A percentile compares a stretch with the other conserved stretches of the same genome.
Evolutionary conservation across 2,113 vertebrate genomes (phyloP).

Genomic region (Chiloscyllium plagiosum): DNA sequence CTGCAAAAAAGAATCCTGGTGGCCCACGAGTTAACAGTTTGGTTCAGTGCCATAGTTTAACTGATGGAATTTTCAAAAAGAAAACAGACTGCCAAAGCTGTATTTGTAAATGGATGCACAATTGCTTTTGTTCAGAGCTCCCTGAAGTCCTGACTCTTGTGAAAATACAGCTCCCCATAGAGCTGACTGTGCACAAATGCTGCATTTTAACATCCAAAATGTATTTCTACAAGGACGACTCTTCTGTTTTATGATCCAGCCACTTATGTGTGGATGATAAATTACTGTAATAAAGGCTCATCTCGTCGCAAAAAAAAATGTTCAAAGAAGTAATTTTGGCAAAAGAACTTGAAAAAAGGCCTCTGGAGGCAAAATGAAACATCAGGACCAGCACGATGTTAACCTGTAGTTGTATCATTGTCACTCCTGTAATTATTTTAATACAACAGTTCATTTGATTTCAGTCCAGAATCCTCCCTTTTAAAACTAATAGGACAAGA

Average conservation of each 20-base stretch:
- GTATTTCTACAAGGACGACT: slow-evolving; percentile 84
- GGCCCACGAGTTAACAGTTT: neutral
- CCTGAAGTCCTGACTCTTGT: slow-evolving; percentile 71
- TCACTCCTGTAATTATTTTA: slow-evolving; percentile 29
- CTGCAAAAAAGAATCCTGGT: neutral
- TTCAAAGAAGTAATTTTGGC: slow-evolving; percentile 57
- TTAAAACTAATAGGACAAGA: slow-evolving; percentile 35
- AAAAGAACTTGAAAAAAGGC: slow-evolving; percentile 51
- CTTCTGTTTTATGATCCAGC: slow-evolving; percentile 71
- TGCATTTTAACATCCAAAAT: slow-evolving; percentile 93
- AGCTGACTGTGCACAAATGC: slow-evolving; percentile 64
- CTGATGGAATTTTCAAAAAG: slow-evolving; percentile 80
- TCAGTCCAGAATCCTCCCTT: neutral
- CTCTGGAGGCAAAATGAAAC: slow-evolving; percentile 57
- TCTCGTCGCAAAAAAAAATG: slow-evolving; percentile 57
- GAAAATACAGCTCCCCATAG: slow-evolving; percentile 79
- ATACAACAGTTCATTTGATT: slow-evolving; percentile 35
- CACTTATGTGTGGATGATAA: slow-evolving; percentile 92
- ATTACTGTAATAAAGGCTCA: slow-evolving; percentile 89
- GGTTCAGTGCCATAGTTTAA: slow-evolving; percentile 48
- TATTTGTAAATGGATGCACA: slow-evolving; percentile 75
- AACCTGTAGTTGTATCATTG: slow-evolving; percentile 43
- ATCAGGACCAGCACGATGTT: slow-evolving; percentile 49
- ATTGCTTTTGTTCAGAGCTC: slow-evolving; percentile 71
- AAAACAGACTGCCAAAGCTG: slow-evolving; percentile 86